Base-by-base conservation (phyloP, 1,140 invertebrate species). In the Drosophila bocki region DNA sequence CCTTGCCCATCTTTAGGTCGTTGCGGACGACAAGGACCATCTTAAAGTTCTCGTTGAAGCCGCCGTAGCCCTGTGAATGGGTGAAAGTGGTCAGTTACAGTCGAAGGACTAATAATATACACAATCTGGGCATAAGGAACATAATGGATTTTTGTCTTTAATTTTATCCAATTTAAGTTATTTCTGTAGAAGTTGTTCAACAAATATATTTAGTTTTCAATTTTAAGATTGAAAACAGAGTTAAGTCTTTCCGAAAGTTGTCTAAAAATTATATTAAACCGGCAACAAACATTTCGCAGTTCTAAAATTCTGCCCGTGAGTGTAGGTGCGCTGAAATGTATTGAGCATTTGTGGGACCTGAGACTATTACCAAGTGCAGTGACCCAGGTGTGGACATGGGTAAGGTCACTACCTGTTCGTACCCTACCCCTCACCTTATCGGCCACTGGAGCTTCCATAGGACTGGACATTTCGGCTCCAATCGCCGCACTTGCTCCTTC, bases 1-100 rank as follows among this genome's bases (percentile, higher is more conserved):
- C 98, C 48, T 98, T 98, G 19, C 96, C 96, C 98, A 99, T 99
- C 92, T 97, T 97, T 0, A 99, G 93, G 92, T 99, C 98, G 90
- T 95, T 97, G 88, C 98, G 94, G 3, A 98, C 96, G 26, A 98
- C 96, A 50, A 99, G 92, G 2, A 98, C 96, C 92, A 99, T 93
- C 94, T 98, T 98, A 67, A 95, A 95, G 83, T 96, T 92, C 15
- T 86, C 95, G 33, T 92, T 93, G 56, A 91, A 87, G 53, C 92
- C 87, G 78, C 71, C 56, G 57, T 64, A 91, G 42, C 51, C 75
- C 87, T 92, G 53, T 3, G 32, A 17, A 17, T n/a, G 4, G 7
- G 2, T 15, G 6, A 15, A 42, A 35, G 8, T 22, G 0, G 7
- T 13, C 7, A 15, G 1, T 58, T 8, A 15, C 13, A 54, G 6